Evolutionary conservation across 2,888 invertebrate genomes (phyloP), one percentile per base, ranked within the genome.

Genomic region (Meteorus colon): DNA sequence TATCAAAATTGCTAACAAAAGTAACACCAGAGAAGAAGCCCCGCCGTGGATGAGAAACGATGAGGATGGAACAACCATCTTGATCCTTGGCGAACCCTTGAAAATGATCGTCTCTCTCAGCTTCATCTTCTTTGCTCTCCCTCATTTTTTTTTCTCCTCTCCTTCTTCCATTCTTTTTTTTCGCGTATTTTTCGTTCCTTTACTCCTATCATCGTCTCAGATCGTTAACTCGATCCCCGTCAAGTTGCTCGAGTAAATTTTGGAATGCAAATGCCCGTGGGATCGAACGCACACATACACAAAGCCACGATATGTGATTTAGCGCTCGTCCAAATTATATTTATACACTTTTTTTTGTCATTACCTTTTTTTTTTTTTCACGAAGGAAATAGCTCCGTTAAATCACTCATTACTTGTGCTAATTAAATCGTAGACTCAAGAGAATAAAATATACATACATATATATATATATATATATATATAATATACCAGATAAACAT

Each of bases 261-360:
- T 31, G 45, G 81, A 81, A 85, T 84, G 85, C 80, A 83, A 83
- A 85, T 85, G 82, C 65, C 75, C 83, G 84, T 85, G 83, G 80
- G 84, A 84, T 78, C 79, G 79, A 80, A 79, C 72, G 27, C 34
- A 63, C 19, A 41, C 41, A 62, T 19, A 27, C 48, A 48, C 48
- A 48, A 10, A 48, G 16, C 16, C 4, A 48, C 4, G 48, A 48
- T 48, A n/a, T n/a, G 16, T 48, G n/a, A 48, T 48, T 48, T 48
- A 48, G 48, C 27, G 29, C 3, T 31, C 60, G 8, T 27, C 60
- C 24, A 62, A 55, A 69, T 45, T 69, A 34, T 48, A 14, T 34
- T 24, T 24, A 5, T 65, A 65, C 16, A 12, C 31, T 65, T 37
- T 65, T 65, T 65, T 65, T 65, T 12, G n/a, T n/a, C 12, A 41